Percentiles rank a stretch among this genome's conserved stretches.
These are phyloP conservation scores for Poecilus cupreus DNA, from an alignment of 2,888 invertebrate species.

Conservation along the genomic window DNA sequence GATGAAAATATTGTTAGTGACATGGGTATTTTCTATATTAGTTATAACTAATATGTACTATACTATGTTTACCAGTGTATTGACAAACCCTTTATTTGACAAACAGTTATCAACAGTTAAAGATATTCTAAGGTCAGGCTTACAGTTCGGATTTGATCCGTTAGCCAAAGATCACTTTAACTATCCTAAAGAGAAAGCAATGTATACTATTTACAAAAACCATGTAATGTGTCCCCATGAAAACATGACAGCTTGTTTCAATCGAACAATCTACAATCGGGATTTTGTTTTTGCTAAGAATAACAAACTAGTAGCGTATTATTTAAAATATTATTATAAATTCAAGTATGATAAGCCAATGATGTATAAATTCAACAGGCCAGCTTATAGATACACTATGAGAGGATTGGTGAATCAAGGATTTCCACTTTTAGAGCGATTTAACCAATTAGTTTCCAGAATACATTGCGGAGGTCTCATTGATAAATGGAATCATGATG, in stretches of 20 bases:
- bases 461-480: not conserved
- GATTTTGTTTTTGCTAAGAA: slow-evolving; percentile 34
- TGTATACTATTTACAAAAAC: slow-evolving; percentile 19
- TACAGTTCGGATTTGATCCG: slow-evolving; percentile 25
- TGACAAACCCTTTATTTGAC: slow-evolving; percentile 37
- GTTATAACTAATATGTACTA: slow-evolving; percentile 14
- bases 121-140: slow-evolving; percentile 8
- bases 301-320: slow-evolving; percentile 21
- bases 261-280: slow-evolving; percentile 13
- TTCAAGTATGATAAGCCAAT: not conserved
- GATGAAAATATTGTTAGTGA: slow-evolving; percentile 16
- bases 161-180: slow-evolving; percentile 28
- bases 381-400: slow-evolving; percentile 10
- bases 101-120: slow-evolving; percentile 33
- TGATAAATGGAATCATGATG: slow-evolving; percentile 34
- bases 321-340: not conserved
- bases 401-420: slow-evolving; percentile 41
- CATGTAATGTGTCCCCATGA: not conserved
- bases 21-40: slow-evolving; percentile 23
- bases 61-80: slow-evolving; percentile 34
- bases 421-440: slow-evolving; percentile 34
- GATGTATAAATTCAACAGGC: slow-evolving; percentile 8
- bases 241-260: not conserved
- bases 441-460: slow-evolving; percentile 5
- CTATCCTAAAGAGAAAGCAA: slow-evolving; percentile 25